Evolutionary conservation across 1,140 invertebrate species (phyloP).

Genomic region (Drosophila santomea): DNA sequence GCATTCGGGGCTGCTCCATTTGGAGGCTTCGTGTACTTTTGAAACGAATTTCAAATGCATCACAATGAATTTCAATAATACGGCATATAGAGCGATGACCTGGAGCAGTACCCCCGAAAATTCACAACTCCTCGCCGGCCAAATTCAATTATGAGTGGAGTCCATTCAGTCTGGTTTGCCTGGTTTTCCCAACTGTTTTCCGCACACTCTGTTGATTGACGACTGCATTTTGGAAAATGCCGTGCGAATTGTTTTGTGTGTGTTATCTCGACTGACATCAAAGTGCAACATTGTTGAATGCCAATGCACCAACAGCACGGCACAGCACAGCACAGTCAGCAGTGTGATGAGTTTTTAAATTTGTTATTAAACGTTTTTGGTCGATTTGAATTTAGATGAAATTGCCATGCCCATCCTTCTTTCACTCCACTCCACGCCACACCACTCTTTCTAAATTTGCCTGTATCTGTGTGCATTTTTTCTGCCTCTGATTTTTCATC

Average conservation of each 20-base stretch:
- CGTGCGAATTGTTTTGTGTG: conserved; percentile 50
- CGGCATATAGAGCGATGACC: conserved; percentile 30
- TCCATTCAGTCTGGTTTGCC: conserved; percentile 30
- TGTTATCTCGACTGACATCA: conserved; percentile 46
- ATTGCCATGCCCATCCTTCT: conserved; percentile 22
- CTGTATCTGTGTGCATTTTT: conserved; percentile 6
- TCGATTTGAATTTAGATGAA: conserved; percentile 81
- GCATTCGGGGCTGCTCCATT: conserved; percentile 30
- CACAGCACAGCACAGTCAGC: not conserved
- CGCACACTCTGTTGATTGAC: conserved; percentile 60
- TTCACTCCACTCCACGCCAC: not conserved
- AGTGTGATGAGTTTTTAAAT: conserved; percentile 77
- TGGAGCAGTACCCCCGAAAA: not conserved
- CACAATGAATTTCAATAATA: conserved; percentile 74
- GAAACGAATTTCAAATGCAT: conserved; percentile 30
- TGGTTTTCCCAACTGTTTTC: conserved; percentile 10
- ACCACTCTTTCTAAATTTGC: conserved; percentile 16
- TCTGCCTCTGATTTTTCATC: conserved; percentile 42
- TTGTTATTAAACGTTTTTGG: conserved; percentile 77
- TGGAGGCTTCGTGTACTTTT: conserved; percentile 22
- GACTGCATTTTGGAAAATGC: conserved; percentile 62
- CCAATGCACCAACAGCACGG: not conserved
- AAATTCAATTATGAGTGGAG: conserved; percentile 76
- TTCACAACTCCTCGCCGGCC: conserved; percentile 14
- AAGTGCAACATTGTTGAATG: conserved; percentile 58